These are phyloP conservation scores for Macaria notata DNA, from an alignment of 2,888 invertebrate species.

Conservation along the genomic window DNA sequence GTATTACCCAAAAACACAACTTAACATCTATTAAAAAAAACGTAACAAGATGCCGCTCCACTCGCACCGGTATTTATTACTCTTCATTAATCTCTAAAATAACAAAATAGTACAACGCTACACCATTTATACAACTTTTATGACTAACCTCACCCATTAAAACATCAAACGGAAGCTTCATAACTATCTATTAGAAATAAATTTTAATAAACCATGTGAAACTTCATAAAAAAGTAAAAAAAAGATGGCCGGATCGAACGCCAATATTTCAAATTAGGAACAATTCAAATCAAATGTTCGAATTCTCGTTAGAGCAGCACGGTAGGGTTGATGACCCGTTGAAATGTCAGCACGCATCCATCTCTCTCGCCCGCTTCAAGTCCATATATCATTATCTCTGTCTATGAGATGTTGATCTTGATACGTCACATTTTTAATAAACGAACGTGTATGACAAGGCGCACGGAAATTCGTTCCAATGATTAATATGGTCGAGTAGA, in stretches of 20 bases:
- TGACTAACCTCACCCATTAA: slow-evolving; percentile 56
- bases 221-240: slow-evolving; percentile 52
- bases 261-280: slow-evolving; percentile 79
- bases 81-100: slow-evolving; percentile 60
- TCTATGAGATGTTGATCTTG: slow-evolving; percentile 81
- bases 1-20: slow-evolving; percentile 21
- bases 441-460: slow-evolving; percentile 80
- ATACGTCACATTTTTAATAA: slow-evolving; percentile 83
- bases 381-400: slow-evolving; percentile 56
- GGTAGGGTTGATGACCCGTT: slow-evolving; percentile 81
- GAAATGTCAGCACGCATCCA: slow-evolving; percentile 75
- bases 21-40: slow-evolving; percentile 26
- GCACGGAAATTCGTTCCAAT: slow-evolving; percentile 80
- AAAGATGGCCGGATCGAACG: slow-evolving; percentile 58
- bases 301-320: slow-evolving; percentile 81
- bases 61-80: slow-evolving; percentile 38
- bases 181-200: slow-evolving; percentile 60
- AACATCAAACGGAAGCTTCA: slow-evolving; percentile 72
- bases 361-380: slow-evolving; percentile 59
- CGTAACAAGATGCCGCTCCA: slow-evolving; percentile 29
- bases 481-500: slow-evolving; percentile 78
- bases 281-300: slow-evolving; percentile 81
- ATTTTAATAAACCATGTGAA: slow-evolving; percentile 68
- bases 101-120: slow-evolving; percentile 58
- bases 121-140: slow-evolving; percentile 61